Base-by-base conservation (phyloP, 2,888 invertebrate genomes). In the Leucophenga maculata region DNA sequence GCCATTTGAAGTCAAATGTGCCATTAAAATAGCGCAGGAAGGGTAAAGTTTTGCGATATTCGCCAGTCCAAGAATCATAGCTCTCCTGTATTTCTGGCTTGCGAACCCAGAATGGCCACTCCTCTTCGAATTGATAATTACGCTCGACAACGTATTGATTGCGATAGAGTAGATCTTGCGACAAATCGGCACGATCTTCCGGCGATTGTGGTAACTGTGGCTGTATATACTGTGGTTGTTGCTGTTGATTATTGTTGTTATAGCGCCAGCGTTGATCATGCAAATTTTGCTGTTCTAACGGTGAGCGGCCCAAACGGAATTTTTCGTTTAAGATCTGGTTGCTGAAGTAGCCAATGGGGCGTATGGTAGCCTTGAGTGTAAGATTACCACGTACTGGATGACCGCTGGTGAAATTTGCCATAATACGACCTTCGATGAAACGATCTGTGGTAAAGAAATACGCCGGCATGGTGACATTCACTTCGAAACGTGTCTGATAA, bases 381-480 rank as follows among this genome's bases (percentile, higher is more conserved):
- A 97, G 91, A 89, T 97, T 97, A 9, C 97, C 97, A 46, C 90
- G 90, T 0, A 97, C 97, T 0, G 97, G 97, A 31, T 94, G 94
- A 1, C 98, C 98, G 71, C 96, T 97, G 0, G 97, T 97, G 86
- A 97, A 97, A 91, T 98, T 98, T 0, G 98, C 97, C 92, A 95
- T 94, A 1, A 98, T 92, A 0, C 93, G 92, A 0, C 98, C 98
- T 83, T 93, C 91, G 83, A 98, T 93, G 83, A 90, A 96, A 11
- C 91, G 92, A 80, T 97, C 96, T 22, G 94, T 94, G 82, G 94
- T 95, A 87, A 97, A 94, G 90, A 98, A 95, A 88, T 97, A 97
- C 0, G 97, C 94, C 0, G 97, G 96, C 94, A 97, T 97, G 0
- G 97, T 97, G 0, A 98, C 97, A 88, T 98, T 98, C 54, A 93